Base-by-base conservation (phyloP, 2,888 invertebrate species). In the Timema podura region DNA sequence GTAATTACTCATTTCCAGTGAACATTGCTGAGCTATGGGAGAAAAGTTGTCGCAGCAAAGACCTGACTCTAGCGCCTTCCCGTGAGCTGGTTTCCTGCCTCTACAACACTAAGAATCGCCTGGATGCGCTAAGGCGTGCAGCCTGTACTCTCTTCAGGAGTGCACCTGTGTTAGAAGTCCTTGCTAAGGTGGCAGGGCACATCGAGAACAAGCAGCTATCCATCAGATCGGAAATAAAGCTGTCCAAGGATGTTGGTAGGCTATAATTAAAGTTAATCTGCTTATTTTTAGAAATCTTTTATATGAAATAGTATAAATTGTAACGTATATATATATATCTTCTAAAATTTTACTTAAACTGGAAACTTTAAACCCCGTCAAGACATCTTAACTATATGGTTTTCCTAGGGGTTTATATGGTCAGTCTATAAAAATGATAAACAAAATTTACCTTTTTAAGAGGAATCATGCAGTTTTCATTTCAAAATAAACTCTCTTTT, bases 231-330 rank as follows among this genome's bases (percentile, higher is more conserved):
- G 96, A 96, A 80, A 87, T 89, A 71, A 90, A 92, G 81, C 82
- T 95, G 7, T 92, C 94, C 79, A 85, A 92, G 67, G 94, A 96
- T 82, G 85, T 95, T 49, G 92, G 86, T 85, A 75, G 73, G 77
- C 71, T n/a, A n/a, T n/a, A n/a, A n/a, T n/a, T n/a, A n/a, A n/a
- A n/a, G n/a, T n/a, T n/a, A n/a, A n/a, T n/a, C n/a, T n/a, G n/a
- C n/a, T n/a, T n/a, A n/a, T n/a, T n/a, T n/a, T n/a, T n/a, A n/a
- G n/a, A n/a, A n/a, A n/a, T n/a, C n/a, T n/a, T n/a, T n/a, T n/a
- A n/a, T n/a, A n/a, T n/a, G n/a, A n/a, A n/a, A n/a, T n/a, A n/a
- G n/a, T n/a, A n/a, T n/a, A n/a, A n/a, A n/a, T n/a, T n/a, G n/a
- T n/a, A n/a, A n/a, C n/a, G n/a, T n/a, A n/a, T n/a, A n/a, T n/a